A percentile compares a stretch with the other conserved stretches of the same genome.
These are phyloP conservation scores for Enteromius mattozi DNA, from an alignment of 2,797 vertebrate genomes.

Conservation along the genomic window DNA sequence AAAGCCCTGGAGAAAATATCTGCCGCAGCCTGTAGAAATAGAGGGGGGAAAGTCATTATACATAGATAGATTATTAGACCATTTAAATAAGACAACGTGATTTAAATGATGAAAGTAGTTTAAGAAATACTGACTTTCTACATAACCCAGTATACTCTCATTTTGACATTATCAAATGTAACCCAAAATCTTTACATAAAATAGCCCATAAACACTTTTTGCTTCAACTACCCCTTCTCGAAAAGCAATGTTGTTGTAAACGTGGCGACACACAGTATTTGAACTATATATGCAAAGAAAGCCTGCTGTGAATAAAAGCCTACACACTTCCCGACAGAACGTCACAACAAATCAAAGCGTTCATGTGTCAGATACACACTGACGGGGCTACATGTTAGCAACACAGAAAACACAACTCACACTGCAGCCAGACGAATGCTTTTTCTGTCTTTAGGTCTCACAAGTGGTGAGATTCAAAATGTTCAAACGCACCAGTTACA, in stretches of 20 bases:
- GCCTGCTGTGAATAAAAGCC: background rate
- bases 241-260: background rate
- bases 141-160: background rate
- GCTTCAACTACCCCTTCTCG: background rate
- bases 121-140: background rate
- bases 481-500: background rate
- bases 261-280: background rate
- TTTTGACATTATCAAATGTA: background rate
- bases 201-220: background rate
- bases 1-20: conserved; percentile 66
- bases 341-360: conserved; percentile 6
- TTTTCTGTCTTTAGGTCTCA: background rate
- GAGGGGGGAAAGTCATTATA: background rate
- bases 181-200: background rate
- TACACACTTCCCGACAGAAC: background rate
- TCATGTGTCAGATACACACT: background rate
- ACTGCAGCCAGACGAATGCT: too few relatives aligned
- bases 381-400: background rate
- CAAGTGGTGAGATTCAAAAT: background rate
- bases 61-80: too few relatives aligned
- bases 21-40: conserved; percentile 71
- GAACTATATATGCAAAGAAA: background rate
- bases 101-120: background rate
- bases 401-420: background rate
- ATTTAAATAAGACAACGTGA: background rate